Base-by-base conservation (phyloP, 2,113 vertebrate genomes). In the Cynoglossus semilaevis region DNA sequence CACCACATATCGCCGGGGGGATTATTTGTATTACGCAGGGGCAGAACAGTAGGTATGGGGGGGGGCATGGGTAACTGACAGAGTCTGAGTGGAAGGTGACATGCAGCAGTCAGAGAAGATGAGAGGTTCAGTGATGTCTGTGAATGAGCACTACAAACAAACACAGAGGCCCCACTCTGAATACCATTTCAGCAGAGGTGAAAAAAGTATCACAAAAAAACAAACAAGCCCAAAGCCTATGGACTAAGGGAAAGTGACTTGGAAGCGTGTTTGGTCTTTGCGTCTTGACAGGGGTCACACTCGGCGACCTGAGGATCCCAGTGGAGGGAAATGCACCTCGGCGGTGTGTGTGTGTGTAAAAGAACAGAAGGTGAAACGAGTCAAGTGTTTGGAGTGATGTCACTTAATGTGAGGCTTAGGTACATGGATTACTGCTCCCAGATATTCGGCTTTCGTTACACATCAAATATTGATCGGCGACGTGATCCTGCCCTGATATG, bases 21-120 rank as follows among this genome's bases (percentile, higher is more conserved):
- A 60, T 76, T 81, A 82, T 81, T 86, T 86, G 76, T 74, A 78
- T 71, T 80, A 54, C 58, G 74, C 22, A 64, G 49, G 53, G 61
- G 22, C 22, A 49, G 74, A 80, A 63, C 58, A 50, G 64, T 41
- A 72, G 73, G 77, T 67, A 59, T 29, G 22, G 22, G 59, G 63
- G 14, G 36, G 63, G 52, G 75, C 63, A 43, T 62, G 56, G 61
- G 57, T 60, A 67, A 74, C 36, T 1, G 40, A 34, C 62, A 34
- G 15, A 48, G 36, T 9, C 14, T 22, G 16, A 57, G 50, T 7
- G 57, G 63, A 36, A 42, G 57, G 52, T 22, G 51, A 38, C 58
- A 38, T 15, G 1, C 65, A 58, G 50, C 51, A 34, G 34, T 41
- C 48, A 40, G 7, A 9, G 35, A 5, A 57, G 29, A 16, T 10